Percentiles rank a stretch among this genome's conserved stretches.
Evolutionary conservation across 2,797 vertebrate species (phyloP).

Genomic region (Tangara arthus): DNA sequence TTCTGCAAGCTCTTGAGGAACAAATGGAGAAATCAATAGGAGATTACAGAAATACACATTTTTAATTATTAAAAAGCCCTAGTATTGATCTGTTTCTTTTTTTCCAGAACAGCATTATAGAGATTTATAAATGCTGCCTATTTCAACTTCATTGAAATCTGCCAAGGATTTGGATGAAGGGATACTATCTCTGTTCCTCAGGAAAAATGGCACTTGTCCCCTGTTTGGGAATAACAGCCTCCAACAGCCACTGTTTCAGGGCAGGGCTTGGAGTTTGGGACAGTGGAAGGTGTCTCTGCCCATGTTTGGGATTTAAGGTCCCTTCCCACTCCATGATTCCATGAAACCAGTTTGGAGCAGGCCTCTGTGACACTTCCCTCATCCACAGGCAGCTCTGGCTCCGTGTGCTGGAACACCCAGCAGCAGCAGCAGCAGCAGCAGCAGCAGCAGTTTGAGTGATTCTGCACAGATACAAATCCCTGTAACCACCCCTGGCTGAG

Average conservation of each 20-base stretch:
- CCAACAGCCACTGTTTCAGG: not conserved
- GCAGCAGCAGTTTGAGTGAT: not conserved
- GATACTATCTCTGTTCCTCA: not conserved
- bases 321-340: not conserved
- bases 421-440: not conserved
- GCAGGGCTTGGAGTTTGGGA: not conserved
- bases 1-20: constrained; percentile 29
- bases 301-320: not conserved
- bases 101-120: constrained; percentile 55
- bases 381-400: not conserved
- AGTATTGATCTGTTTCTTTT: constrained; percentile 64
- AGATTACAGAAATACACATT: constrained; percentile 73
- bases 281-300: not conserved
- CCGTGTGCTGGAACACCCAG: accelerated
- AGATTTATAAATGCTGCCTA: constrained; percentile 52
- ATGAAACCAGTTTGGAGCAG: not conserved
- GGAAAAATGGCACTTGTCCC: not conserved
- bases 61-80: constrained; percentile 77
- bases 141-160: constrained; percentile 6
- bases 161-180: constrained; percentile 41
- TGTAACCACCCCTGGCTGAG: not conserved
- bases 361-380: not conserved
- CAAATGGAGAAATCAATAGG: constrained; percentile 63
- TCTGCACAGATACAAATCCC: not conserved
- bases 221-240: not conserved